Conservation (phyloP, 2,888 invertebrate genomes). For the Choreutis nemorana region DNA sequence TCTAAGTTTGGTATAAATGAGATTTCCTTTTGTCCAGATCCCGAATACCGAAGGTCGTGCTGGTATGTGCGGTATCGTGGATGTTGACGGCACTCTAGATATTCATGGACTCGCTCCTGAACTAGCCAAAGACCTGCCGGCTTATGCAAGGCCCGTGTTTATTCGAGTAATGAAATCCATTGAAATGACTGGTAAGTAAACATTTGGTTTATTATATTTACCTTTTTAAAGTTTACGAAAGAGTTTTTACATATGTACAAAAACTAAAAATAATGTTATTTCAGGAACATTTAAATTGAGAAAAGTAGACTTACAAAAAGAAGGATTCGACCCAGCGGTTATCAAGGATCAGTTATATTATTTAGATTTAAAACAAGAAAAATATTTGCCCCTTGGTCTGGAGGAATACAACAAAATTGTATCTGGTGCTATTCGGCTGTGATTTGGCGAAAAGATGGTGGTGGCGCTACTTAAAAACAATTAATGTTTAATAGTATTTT, state of each 20-base stretch:
- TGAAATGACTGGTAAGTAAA: conserved; percentile 89
- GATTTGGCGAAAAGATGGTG: no score
- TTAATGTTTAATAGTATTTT: no score
- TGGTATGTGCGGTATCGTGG: conserved; percentile 96
- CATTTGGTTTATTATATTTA: no score
- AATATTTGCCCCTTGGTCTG: conserved; percentile 75
- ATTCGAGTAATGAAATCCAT: conserved; percentile 83
- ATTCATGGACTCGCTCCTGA: conserved; percentile 69
- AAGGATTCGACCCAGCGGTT: conserved; percentile 81
- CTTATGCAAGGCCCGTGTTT: conserved; percentile 92
- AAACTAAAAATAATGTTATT: no score
- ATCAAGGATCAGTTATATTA: conserved; percentile 84
- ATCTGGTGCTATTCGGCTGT: conserved; percentile 80
- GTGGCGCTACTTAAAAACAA: no score
- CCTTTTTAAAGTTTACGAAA: conserved; percentile 1
- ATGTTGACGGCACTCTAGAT: conserved; percentile 74
- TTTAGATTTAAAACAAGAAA: conserved; percentile 71
- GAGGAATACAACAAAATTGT: conserved; percentile 80
- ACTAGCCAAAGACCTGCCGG: conserved; percentile 77
- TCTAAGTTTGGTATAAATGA: conserved; percentile 8
- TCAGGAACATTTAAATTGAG: conserved; percentile 95
- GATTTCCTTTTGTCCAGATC: conserved; percentile 47
- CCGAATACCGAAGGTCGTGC: conserved; percentile 86
- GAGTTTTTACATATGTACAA: no score
- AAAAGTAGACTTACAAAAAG: conserved; percentile 90